Percentiles rank a stretch among this genome's conserved stretches.
These are phyloP conservation scores for Archivesica marissinica DNA, from an alignment of 1,140 invertebrate genomes.

Conservation along the genomic window DNA sequence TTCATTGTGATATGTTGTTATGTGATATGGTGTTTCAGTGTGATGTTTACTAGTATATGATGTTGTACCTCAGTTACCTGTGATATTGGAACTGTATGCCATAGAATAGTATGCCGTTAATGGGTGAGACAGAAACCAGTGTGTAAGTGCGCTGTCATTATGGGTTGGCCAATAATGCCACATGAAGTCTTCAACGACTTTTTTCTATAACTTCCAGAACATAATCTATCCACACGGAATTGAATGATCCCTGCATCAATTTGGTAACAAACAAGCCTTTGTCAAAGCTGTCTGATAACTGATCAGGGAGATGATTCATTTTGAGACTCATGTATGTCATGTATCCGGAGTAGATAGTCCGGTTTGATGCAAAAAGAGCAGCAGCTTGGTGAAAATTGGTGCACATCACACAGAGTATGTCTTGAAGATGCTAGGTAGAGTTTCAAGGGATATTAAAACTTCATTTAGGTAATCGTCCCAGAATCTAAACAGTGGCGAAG, in stretches of 20 bases:
- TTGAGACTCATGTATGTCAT: neutral
- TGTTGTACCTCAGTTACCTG: no score
- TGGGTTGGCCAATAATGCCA: conserved; percentile 35
- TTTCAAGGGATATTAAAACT: neutral
- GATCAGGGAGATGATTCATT: conserved; percentile 3
- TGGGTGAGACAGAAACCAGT: conserved; percentile 23
- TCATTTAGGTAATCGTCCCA: neutral
- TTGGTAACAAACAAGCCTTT: neutral
- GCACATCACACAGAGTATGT: neutral
- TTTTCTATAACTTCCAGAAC: conserved; percentile 24
- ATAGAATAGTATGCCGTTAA: neutral
- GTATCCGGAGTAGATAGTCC: conserved; percentile 1
- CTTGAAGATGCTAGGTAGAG: conserved; percentile 2
- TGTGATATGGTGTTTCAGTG: neutral
- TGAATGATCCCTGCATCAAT: conserved; percentile 11
- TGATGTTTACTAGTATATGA: neutral
- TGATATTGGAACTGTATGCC: neutral
- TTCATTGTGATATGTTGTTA: neutral
- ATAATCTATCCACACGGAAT: conserved; percentile 41
- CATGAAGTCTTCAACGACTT: conserved; percentile 11
- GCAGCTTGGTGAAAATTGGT: neutral
- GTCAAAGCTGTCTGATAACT: neutral
- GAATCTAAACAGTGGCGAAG: neutral
- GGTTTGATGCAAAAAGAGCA: conserved; percentile 18
- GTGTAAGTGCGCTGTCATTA: neutral